A percentile compares a stretch with the other conserved stretches of the same genome.
Conservation (phyloP, 2,113 vertebrate genomes). For the Microcebus ravelobensis region DNA sequence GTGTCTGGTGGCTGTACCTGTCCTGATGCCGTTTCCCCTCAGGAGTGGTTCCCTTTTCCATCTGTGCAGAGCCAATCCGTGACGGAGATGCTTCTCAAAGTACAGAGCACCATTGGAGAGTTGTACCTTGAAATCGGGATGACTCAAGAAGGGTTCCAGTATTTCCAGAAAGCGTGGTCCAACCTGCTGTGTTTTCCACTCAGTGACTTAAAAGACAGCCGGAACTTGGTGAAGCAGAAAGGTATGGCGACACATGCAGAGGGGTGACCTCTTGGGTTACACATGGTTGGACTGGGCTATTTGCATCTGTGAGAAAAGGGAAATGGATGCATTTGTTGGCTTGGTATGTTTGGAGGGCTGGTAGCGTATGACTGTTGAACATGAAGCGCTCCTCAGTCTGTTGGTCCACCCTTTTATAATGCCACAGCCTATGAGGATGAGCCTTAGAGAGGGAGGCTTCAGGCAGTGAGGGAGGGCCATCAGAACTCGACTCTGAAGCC, state of each 20-base stretch:
- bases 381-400: neutral
- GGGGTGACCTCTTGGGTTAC: neutral
- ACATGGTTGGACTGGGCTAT: neutral
- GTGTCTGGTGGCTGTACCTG: accelerated
- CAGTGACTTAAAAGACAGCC: neutral
- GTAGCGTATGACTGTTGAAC: neutral
- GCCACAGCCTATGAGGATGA: neutral
- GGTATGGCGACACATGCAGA: neutral
- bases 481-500: neutral
- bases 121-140: conserved; percentile 47
- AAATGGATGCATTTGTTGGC: accelerated
- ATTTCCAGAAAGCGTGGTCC: conserved; percentile 39
- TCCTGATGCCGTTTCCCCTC: neutral
- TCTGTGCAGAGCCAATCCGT: neutral
- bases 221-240: conserved; percentile 50
- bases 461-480: neutral
- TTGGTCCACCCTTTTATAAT: neutral
- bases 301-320: neutral
- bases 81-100: conserved; percentile 38
- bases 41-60: neutral
- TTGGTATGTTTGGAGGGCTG: neutral
- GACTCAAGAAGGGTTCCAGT: conserved; percentile 18
- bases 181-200: conserved; percentile 1
- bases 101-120: neutral
- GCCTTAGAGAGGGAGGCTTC: neutral